phyloP scores from a whole-genome alignment of 2,888 invertebrate species.

The Craniophora ligustri region DNA sequence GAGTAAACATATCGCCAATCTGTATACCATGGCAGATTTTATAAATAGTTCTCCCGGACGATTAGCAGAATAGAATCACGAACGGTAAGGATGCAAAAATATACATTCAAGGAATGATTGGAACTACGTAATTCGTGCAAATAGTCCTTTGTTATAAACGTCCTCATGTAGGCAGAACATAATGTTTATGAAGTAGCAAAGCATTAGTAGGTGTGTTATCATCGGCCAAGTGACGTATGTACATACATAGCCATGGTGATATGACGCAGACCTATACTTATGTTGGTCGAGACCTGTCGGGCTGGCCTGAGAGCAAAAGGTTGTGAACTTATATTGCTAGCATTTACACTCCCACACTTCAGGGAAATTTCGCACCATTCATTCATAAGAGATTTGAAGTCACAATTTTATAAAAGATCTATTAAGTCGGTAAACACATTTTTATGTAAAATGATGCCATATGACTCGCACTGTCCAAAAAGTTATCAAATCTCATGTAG shows the following conservation, averaged over 20 bases:
- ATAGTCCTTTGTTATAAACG: conserved; percentile 16
- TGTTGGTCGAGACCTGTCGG: conserved; percentile 74
- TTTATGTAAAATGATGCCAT: too few relatives aligned
- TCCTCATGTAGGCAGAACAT: conserved; percentile 2
- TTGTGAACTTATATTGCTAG: conserved; percentile 74
- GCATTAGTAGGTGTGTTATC: conserved; percentile 27
- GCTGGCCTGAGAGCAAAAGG: conserved; percentile 78
- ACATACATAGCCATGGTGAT: conserved; percentile 59
- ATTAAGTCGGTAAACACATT: too few relatives aligned
- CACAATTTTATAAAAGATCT: too few relatives aligned
- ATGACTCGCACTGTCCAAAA: too few relatives aligned
- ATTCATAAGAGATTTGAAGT: too few relatives aligned
- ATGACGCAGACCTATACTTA: conserved; percentile 68
- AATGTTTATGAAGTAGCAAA: conserved; percentile 24
- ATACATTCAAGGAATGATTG: conserved; percentile 1
- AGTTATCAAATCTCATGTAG: too few relatives aligned
- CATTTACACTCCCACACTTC: conserved; percentile 42
- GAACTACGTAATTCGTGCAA: conserved; percentile 13
- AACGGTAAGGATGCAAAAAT: conserved; percentile 43
- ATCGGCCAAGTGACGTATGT: conserved; percentile 50
- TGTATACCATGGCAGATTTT: conserved; percentile 53
- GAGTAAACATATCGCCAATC: conserved; percentile 63
- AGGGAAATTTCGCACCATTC: conserved; percentile 2
- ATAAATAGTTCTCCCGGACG: conserved; percentile 64
- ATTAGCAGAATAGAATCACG: conserved; percentile 61